Evolutionary conservation across 2,888 invertebrate species (phyloP).

Genomic region (Pandemis heparana): DNA sequence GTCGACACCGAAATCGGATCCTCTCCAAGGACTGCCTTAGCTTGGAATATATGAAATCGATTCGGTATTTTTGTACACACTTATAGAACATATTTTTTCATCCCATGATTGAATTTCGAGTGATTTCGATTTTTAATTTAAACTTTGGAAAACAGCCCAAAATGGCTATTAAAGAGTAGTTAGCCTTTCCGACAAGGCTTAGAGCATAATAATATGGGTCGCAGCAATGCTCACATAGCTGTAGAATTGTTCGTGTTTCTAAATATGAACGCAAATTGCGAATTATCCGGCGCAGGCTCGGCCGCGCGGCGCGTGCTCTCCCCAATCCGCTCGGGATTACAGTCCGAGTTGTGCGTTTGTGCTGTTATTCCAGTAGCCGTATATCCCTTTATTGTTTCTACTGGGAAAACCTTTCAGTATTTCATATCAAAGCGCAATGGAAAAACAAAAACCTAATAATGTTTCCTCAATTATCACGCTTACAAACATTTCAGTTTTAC

Average conservation of each 20-base stretch:
- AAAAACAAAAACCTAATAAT: constrained; percentile 46
- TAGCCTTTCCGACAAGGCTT: not conserved
- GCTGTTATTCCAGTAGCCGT: constrained; percentile 64
- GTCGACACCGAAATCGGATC: constrained; percentile 58
- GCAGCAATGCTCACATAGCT: constrained; percentile 38
- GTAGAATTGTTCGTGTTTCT: constrained; percentile 54
- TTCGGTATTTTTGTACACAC: constrained; percentile 25
- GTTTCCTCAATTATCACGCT: constrained; percentile 21
- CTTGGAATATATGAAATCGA: constrained; percentile 56
- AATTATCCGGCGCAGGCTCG: constrained; percentile 63
- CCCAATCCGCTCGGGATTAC: constrained; percentile 71
- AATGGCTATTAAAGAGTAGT: not conserved
- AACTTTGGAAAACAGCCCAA: not conserved
- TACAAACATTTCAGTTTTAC: constrained; percentile 1
- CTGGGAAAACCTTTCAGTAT: constrained; percentile 62
- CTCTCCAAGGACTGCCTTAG: constrained; percentile 52
- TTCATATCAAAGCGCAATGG: constrained; percentile 51
- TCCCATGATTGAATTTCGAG: too few species aligned
- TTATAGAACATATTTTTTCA: not conserved
- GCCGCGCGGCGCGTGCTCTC: constrained; percentile 70
- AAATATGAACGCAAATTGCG: constrained; percentile 73
- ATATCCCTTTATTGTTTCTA: constrained; percentile 67
- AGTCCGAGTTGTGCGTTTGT: constrained; percentile 71
- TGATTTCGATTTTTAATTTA: too few species aligned
- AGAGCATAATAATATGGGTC: constrained; percentile 41